Conservation (phyloP, 2,888 invertebrate genomes). For the Himalopsyche kuldschensis region DNA sequence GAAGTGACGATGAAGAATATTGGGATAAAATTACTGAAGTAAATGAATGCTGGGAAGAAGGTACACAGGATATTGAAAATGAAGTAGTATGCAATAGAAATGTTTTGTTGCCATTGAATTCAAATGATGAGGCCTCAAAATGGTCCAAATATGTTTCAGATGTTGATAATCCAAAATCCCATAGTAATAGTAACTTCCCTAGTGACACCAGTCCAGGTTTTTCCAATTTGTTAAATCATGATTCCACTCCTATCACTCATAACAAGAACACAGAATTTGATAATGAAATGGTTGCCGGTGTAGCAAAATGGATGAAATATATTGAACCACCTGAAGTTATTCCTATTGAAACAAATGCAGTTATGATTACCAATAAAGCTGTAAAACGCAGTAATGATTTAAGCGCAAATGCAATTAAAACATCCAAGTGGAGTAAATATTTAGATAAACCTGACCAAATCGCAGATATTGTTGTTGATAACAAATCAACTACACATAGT, state of each 20-base stretch:
- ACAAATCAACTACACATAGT: not conserved
- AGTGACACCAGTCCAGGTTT: too few relatives aligned
- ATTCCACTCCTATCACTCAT: too few relatives aligned
- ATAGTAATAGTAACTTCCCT: too few relatives aligned
- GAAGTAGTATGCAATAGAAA: too few relatives aligned
- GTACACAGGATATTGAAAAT: too few relatives aligned
- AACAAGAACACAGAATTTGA: not conserved
- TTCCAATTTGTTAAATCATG: too few relatives aligned
- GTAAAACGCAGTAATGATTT: not conserved
- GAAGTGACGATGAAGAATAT: not conserved
- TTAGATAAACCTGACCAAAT: not conserved
- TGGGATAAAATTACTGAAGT: not conserved
- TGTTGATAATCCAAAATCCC: too few relatives aligned
- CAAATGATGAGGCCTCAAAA: too few relatives aligned
- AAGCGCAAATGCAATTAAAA: not conserved
- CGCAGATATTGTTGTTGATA: not conserved
- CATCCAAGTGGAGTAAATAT: not conserved
- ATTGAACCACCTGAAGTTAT: not conserved
- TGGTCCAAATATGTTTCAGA: too few relatives aligned
- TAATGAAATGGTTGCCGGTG: not conserved
- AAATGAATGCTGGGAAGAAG: not conserved
- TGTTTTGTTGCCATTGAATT: too few relatives aligned
- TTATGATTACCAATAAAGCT: not conserved
- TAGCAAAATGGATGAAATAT: not conserved
- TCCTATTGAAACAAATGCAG: not conserved